These are phyloP conservation scores for Gortyna flavago DNA, from an alignment of 2,888 invertebrate species.

Conservation along the genomic window DNA sequence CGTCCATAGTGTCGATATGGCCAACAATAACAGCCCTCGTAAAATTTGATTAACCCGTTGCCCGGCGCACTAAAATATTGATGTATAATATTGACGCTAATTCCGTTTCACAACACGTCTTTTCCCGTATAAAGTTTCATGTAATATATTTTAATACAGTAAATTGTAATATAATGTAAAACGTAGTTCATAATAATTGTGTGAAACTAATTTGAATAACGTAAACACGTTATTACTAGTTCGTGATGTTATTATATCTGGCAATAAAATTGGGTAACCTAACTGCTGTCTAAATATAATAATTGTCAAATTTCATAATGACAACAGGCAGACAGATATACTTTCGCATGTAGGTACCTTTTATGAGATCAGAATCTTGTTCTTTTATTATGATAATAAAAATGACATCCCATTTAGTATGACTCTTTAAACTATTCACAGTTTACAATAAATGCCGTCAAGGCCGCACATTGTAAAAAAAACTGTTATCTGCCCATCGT, in stretches of 20 bases:
- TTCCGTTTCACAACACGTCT: constrained; percentile 49
- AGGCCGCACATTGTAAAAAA: too few relatives aligned
- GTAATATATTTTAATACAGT: constrained; percentile 37
- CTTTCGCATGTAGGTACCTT: too few relatives aligned
- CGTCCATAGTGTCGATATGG: constrained; percentile 49
- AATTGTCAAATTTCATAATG: too few relatives aligned
- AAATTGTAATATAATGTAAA: constrained; percentile 28
- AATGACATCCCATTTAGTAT: too few relatives aligned
- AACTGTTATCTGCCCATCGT: too few relatives aligned
- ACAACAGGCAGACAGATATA: too few relatives aligned
- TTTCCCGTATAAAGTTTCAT: constrained; percentile 37
- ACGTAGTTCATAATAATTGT: constrained; percentile 27
- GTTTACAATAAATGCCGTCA: too few relatives aligned
- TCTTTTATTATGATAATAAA: too few relatives aligned
- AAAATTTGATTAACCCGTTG: constrained; percentile 66
- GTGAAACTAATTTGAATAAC: constrained; percentile 42
- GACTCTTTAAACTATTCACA: too few relatives aligned
- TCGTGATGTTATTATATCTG: constrained; percentile 31
- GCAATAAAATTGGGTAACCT: constrained; percentile 24
- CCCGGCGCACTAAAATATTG: constrained; percentile 59
- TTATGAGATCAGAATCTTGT: too few relatives aligned
- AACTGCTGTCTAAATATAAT: constrained; percentile 18
- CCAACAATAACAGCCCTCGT: constrained; percentile 60
- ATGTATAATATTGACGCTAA: constrained; percentile 50
- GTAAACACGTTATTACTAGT: constrained; percentile 47